Evolutionary conservation across 1,140 invertebrate species (phyloP).

Genomic region (Helicoverpa zea): DNA sequence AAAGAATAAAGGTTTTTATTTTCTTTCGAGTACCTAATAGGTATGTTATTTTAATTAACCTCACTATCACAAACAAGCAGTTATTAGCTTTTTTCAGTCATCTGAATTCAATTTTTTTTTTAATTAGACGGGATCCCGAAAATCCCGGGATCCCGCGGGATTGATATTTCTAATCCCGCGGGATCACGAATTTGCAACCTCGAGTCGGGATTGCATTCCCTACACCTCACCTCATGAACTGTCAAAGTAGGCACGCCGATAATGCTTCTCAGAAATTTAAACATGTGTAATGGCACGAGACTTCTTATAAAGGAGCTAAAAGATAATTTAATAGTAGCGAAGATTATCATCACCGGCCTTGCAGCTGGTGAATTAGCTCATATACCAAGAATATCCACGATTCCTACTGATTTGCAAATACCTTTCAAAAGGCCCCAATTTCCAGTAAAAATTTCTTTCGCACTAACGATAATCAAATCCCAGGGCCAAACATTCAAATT

Average conservation of each 20-base stretch:
- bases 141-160: too few species aligned
- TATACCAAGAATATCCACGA: not conserved
- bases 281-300: constrained; percentile 71
- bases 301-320: constrained; percentile 68
- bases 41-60: too few species aligned
- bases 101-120: too few species aligned
- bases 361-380: not conserved
- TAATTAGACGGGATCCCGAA: too few species aligned
- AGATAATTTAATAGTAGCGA: constrained; percentile 70
- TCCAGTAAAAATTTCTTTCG: constrained; percentile 53
- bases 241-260: too few species aligned
- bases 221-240: not conserved
- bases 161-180: too few species aligned
- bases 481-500: constrained; percentile 52
- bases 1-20: too few species aligned
- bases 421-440: constrained; percentile 57
- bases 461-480: constrained; percentile 56
- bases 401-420: constrained; percentile 55
- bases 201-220: too few species aligned
- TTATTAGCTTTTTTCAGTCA: too few species aligned
- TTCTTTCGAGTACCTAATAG: too few species aligned
- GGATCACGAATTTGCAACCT: too few species aligned
- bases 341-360: not conserved
- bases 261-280: not conserved
- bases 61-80: too few species aligned